phyloP scores from a whole-genome alignment of 2,888 invertebrate genomes.

The Pseudoips prasinana region DNA sequence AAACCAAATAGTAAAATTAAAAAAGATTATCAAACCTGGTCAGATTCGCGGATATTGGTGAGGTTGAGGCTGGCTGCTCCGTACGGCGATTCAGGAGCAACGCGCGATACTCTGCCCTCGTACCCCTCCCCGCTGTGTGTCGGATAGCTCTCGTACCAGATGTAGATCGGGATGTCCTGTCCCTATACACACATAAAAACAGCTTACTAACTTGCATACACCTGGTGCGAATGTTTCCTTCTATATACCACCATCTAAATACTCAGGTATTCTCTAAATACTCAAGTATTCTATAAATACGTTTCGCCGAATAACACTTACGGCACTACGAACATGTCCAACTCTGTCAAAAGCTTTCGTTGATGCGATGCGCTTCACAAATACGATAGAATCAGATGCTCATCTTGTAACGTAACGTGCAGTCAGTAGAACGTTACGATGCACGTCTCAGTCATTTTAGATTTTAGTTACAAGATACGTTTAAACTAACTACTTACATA shows the following conservation, averaged over 20 bases:
- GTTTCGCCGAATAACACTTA: constrained; percentile 30
- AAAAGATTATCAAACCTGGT: constrained; percentile 84
- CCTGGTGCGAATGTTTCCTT: constrained; percentile 41
- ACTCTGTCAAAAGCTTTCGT: constrained; percentile 49
- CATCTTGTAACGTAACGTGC: constrained; percentile 33
- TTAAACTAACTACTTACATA: constrained; percentile 28
- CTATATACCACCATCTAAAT: constrained; percentile 14
- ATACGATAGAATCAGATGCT: constrained; percentile 38
- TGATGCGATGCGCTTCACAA: constrained; percentile 31
- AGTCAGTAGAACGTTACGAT: constrained; percentile 8
- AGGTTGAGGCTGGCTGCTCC: constrained; percentile 97
- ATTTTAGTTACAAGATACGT: constrained; percentile 36
- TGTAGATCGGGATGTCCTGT: constrained; percentile 97
- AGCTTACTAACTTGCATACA: constrained; percentile 32
- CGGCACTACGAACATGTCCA: constrained; percentile 41
- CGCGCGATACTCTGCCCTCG: constrained; percentile 94
- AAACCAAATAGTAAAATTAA: too few species aligned
- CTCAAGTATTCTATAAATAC: constrained; percentile 37
- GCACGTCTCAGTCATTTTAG: constrained; percentile 22
- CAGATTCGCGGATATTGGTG: constrained; percentile 95
- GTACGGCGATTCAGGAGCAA: constrained; percentile 92
- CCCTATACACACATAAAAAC: constrained; percentile 84
- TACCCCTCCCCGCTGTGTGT: constrained; percentile 97
- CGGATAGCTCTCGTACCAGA: constrained; percentile 99
- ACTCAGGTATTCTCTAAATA: constrained; percentile 28